Base-by-base conservation (phyloP, 2,797 vertebrate genomes). In the Rallus crepitans region DNA sequence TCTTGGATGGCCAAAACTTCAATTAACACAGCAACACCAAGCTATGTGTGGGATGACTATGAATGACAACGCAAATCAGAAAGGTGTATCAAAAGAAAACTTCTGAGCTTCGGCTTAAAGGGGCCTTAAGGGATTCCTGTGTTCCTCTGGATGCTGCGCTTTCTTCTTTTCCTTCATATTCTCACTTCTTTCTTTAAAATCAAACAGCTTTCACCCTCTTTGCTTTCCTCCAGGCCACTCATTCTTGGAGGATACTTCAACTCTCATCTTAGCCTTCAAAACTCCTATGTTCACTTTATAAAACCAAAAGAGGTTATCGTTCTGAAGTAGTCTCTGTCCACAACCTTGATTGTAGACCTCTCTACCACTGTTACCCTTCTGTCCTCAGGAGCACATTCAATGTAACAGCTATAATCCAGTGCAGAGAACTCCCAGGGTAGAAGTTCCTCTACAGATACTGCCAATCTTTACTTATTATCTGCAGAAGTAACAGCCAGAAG, bases 11-110 rank as follows among this genome's bases (percentile, higher is more conserved):
- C 63, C 85, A 85, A 88, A 87, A 64, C 47, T 79, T 78, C 85
- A 89, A 81, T 96, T 96, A 95, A 76, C 53, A 60, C 25, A 87
- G 75, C 65, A 87, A 52, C 64, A 76, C 31, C 40, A 93, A 70
- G 56, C 50, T 73, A 17, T 35, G n/a, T 72, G 77, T 40, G 56
- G 92, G 81, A 89, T 81, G 78, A 45, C 63, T 60, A 15, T 39
- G 60, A 96, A 95, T 90, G 88, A 63, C 56, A 80, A 18, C 35
- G 71, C 37, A 80, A 64, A 77, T 35, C 56, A 82, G 53, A 28
- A 48, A 92, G 19, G 42, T 61, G 20, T 76, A 65, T 33, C 56
- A 30, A 55, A 82, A 89, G 57, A 72, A 94, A 90, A 39, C n/a
- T 69, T 80, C 40, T 35, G n/a, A 79, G n/a, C 42, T 82, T 70